A percentile compares a stretch with the other conserved stretches of the same genome.
phyloP scores from a whole-genome alignment of 2,888 invertebrate species.

The Proisotoma minuta region DNA sequence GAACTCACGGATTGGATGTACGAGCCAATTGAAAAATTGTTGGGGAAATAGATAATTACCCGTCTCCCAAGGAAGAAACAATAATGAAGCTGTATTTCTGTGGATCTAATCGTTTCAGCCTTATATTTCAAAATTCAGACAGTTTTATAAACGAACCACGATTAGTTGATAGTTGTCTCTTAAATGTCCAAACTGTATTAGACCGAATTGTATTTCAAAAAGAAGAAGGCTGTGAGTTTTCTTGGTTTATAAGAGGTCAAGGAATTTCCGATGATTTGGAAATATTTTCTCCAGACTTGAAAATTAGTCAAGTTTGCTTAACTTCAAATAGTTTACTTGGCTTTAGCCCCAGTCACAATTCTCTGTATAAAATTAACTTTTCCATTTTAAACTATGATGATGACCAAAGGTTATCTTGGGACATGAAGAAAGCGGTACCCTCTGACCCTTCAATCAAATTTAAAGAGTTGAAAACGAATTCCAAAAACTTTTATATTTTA shows the following conservation, averaged over 20 bases:
- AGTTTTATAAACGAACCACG: too few species aligned
- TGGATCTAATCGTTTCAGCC: conserved; percentile 36
- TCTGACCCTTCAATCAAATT: conserved; percentile 8
- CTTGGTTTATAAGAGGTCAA: conserved; percentile 37
- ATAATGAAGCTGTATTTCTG: conserved; percentile 22
- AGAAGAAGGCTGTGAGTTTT: conserved; percentile 7
- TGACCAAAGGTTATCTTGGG: conserved; percentile 8
- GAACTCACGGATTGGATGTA: conserved; percentile 46
- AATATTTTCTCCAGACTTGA: conserved; percentile 20
- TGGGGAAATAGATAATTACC: conserved; percentile 43
- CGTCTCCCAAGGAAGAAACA: neutral
- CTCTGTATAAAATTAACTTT: conserved; percentile 21
- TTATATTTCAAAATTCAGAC: too few species aligned
- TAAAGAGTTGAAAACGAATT: conserved; percentile 31
- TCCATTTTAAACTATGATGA: conserved; percentile 19
- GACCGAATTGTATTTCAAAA: conserved; percentile 28
- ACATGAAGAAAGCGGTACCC: neutral
- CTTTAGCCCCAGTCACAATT: conserved; percentile 15
- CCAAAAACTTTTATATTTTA: conserved; percentile 28
- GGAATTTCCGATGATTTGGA: conserved; percentile 19
- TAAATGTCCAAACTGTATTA: too few species aligned
- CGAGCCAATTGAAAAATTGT: conserved; percentile 43
- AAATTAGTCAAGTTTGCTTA: conserved; percentile 20
- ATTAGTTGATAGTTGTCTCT: too few species aligned
- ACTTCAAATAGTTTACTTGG: conserved; percentile 23